Base-by-base conservation (phyloP, 2,113 vertebrate species). In the Pseudopipra pipra region DNA sequence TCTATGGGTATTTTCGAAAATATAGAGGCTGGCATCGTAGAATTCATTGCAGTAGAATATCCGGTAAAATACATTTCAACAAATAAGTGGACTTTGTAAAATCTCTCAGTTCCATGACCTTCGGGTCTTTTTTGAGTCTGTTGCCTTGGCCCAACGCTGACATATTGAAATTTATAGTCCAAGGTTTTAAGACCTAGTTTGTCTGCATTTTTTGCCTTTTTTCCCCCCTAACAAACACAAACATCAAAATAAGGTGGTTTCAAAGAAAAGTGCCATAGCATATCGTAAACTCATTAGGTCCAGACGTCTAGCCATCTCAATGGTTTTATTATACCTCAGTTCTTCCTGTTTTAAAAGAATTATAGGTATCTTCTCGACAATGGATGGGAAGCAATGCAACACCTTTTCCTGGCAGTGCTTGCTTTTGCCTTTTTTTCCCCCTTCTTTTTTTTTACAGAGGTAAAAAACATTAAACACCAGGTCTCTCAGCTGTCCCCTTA, bases 231-330 rank as follows among this genome's bases (percentile, higher is more conserved):
- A 98, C 98, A 98, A 98, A 98, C 98, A 97, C 98, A 98, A 99
- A 99, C 98, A 99, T 98, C 98, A 98, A 98, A 98, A 98, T 98
- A 98, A 98, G 98, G 95, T 95, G 71, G 97, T 99, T 99, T 99
- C 98, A 99, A 99, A 99, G 98, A 98, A 96, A 98, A 98, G 97
- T 96, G 96, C 98, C 99, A 98, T 98, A 98, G 98, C 98, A 96
- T 94, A 97, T 98, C 96, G 98, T 99, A 99, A 99, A 99, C 97
- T 99, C 98, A 99, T 99, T 99, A 99, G 99, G 98, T 98, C 99
- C 99, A 99, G 99, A 99, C 99, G 99, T 99, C 99, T 99, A 98
- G 99, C 98, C 98, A 97, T 98, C 98, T 98, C 97, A 98, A 99
- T 99, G 97, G 98, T 97, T 99, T 99, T 99, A 99, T 99, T 99